A percentile compares a stretch with the other conserved stretches of the same genome.
Conservation (phyloP, 2,113 vertebrate genomes). For the Morone saxatilis region DNA sequence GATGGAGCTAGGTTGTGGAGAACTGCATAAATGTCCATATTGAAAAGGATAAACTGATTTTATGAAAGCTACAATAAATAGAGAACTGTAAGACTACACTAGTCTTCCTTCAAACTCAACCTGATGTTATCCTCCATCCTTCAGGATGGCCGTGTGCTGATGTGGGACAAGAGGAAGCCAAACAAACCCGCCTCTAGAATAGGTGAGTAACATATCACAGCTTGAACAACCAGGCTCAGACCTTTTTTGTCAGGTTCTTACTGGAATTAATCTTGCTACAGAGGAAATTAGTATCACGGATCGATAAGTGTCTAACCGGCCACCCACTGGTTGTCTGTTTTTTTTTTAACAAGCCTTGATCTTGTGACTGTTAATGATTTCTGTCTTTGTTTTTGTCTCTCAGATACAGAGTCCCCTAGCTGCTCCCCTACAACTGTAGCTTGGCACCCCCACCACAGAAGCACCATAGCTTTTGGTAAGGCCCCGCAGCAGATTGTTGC, state of each 20-base stretch:
- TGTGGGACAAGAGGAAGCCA: constrained; percentile 95
- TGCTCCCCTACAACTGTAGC: constrained; percentile 88
- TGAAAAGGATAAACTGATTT: neutral
- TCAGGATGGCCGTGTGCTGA: constrained; percentile 91
- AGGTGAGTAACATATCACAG: constrained; percentile 77
- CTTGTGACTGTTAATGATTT: neutral
- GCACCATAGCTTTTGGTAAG: constrained; percentile 92
- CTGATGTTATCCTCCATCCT: constrained; percentile 1
- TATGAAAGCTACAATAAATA: neutral
- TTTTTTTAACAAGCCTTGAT: neutral
- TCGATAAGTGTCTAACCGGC: neutral
- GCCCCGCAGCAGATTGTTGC: neutral
- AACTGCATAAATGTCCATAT: neutral
- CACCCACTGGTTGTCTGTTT: neutral
- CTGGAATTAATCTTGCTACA: neutral
- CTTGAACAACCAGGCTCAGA: neutral
- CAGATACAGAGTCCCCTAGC: constrained; percentile 85
- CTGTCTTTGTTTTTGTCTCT: neutral
- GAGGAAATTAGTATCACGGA: neutral
- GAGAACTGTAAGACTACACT: neutral
- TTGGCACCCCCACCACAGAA: constrained; percentile 93
- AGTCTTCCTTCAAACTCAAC: neutral
- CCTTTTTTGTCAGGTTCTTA: neutral
- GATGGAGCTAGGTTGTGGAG: neutral
- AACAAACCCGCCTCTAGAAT: constrained; percentile 92